Base-by-base conservation (phyloP, 2,888 invertebrate species). In the Resseliella maxima region DNA sequence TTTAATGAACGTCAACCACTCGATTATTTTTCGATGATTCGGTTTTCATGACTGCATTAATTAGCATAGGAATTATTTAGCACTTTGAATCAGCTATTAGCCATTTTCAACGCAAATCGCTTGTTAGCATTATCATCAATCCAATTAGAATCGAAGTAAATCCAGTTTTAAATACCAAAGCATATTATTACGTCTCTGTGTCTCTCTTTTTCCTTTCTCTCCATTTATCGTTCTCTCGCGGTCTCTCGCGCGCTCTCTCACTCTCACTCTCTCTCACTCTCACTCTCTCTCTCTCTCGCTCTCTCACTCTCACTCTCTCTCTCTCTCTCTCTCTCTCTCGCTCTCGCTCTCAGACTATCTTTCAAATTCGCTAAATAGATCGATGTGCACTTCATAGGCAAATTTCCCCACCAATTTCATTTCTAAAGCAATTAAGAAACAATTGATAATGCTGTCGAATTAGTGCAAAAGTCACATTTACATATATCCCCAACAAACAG, bases 41-140 rank as follows among this genome's bases (percentile, higher is more conserved):
- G 24, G 72, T 72, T 72, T 72, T 72, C 72, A 72, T 72, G 72
- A 35, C 72, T 72, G 72, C 31, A 72, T 72, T 72, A 31, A 72
- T 72, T 72, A 31, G 72, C 72, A 72, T 72, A 72, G 31, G 31
- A 72, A 72, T 72, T 72, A 72, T 72, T 31, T 35, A 72, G 59
- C 72, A 35, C 72, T 72, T 72, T 27, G n/a, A 31, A n/a, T 31
- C 31, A 21, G 0, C 72, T 72, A 72, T 72, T 72, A 72, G 72
- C 72, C 31, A 31, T 31, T 41, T 72, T 72, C 72, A 10, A 72
- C 72, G 72, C 72, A 72, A 72, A 72, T 72, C 35, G 10, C 72
- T 72, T 72, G 72, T 72, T 72, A 72, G 72, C 31, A 72, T 72
- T 72, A 72, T 72, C 72, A 35, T 35, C 72, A 72, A 72, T 72